Evolutionary conservation across 2,888 invertebrate species (phyloP), one percentile per base, ranked within the genome.

Genomic region (Leucoma salicis): DNA sequence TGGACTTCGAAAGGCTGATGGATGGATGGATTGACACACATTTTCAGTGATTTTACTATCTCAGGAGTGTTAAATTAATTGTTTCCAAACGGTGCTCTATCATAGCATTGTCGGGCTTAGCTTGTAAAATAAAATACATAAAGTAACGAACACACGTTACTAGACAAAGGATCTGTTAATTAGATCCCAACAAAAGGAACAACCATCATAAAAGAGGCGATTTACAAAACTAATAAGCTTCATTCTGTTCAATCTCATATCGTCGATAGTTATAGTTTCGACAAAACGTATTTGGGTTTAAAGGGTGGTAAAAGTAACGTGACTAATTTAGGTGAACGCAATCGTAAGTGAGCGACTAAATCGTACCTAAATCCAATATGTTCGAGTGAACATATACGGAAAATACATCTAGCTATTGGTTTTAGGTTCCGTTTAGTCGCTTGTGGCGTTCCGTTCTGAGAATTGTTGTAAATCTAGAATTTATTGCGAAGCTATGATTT

Each of bases 121-220:
- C 8, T 2, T 13, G 10, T 12, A 31, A 18, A 3, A 8, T 37
- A 28, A 48, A 63, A 46, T 49, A 40, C 42, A 35, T n/a, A 46
- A 55, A 49, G 35, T 49, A 52, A 55, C 47, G 47, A 57, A 49
- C 53, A 47, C 41, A 40, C 41, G 32, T 39, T 42, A 39, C 49
- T 48, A 52, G 43, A 59, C 53, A 62, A 60, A 55, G 43, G 48
- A 46, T 35, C 39, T 40, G 47, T 49, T 53, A 53, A 62, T 62
- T 52, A 46, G 25, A 38, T 55, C 35, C 35, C 32, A 58, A 63
- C 53, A 59, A 53, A 50, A 35, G 42, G 27, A 45, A 31, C 33
- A 28, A 40, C 31, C 38, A 40, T 11, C 14, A 37, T 46, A 41
- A 57, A 49, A 41, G 36, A 41, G 28, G 39, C 42, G 48, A 41